Evolutionary conservation across 2,113 vertebrate genomes (phyloP).

Genomic region (Thalassarche chlororhynchos): DNA sequence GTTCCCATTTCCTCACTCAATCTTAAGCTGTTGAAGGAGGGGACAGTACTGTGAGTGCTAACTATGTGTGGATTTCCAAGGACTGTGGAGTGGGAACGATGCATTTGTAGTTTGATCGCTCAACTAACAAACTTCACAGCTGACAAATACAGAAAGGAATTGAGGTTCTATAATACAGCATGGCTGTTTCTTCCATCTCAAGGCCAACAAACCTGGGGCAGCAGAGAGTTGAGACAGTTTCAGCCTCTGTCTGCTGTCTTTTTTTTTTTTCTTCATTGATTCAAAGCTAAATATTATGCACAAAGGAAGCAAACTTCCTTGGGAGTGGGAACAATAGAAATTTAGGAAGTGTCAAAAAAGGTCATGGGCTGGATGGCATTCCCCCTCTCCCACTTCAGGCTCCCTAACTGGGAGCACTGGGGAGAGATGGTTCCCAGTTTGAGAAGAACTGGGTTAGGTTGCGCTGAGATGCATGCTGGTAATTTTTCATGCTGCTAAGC

Average conservation of each 20-base stretch:
- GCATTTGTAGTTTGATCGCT: neutral
- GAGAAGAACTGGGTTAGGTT: neutral
- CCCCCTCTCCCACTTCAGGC: neutral
- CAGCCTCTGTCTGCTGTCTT: neutral
- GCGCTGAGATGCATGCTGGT: neutral
- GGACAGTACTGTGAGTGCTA: neutral
- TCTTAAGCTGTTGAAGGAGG: neutral
- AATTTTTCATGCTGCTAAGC: neutral
- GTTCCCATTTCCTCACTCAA: neutral
- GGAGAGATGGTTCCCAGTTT: neutral
- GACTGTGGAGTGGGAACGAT: neutral
- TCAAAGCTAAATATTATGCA: neutral
- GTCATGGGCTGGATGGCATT: neutral
- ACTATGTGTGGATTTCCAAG: neutral
- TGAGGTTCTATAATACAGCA: neutral
- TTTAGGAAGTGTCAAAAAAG: neutral
- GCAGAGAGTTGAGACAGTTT: neutral
- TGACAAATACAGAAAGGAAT: neutral
- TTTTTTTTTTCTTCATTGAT: neutral
- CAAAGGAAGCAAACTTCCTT: neutral
- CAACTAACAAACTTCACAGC: neutral
- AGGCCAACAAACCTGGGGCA: neutral
- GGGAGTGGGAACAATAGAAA: neutral
- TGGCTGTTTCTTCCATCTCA: neutral
- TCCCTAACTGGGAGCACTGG: neutral